A percentile compares a stretch with the other conserved stretches of the same genome.
Conservation (phyloP, 2,113 vertebrate genomes). For the Alouatta palliata region DNA sequence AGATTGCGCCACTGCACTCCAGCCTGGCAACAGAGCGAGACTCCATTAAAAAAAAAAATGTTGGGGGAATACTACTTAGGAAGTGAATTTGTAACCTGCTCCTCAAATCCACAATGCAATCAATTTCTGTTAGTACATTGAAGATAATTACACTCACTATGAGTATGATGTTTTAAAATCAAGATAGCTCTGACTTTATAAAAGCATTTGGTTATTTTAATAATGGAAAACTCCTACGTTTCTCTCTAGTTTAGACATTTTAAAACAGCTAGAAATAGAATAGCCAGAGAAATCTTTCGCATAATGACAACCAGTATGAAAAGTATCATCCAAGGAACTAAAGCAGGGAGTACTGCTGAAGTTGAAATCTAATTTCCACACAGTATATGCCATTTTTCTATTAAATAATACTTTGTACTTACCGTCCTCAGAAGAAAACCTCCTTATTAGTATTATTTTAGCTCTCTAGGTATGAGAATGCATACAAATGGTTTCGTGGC, state of each 20-base stretch:
- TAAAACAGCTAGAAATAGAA: slow-evolving; percentile 32
- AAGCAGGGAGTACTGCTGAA: neutral
- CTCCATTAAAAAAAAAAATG: neutral
- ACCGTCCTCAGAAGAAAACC: neutral
- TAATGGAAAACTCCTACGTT: slow-evolving; percentile 5
- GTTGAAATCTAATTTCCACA: slow-evolving; percentile 1
- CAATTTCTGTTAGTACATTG: neutral
- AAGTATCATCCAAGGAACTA: neutral
- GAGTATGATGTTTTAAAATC: neutral
- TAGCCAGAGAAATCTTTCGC: slow-evolving; percentile 5
- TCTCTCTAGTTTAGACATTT: neutral
- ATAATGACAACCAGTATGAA: slow-evolving; percentile 1
- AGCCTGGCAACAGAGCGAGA: neutral
- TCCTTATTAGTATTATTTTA: neutral
- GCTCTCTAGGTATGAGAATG: slow-evolving; percentile 14
- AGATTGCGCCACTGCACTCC: too few species aligned
- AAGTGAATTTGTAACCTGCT: neutral
- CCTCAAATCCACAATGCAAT: neutral
- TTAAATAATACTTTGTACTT: slow-evolving; percentile 10
- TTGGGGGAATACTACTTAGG: neutral
- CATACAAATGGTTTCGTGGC: neutral
- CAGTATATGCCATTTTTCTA: neutral
- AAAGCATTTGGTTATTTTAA: slow-evolving; percentile 41
- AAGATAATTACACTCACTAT: neutral
- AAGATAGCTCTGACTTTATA: neutral